Evolutionary conservation across 1,140 invertebrate genomes (phyloP), one percentile per base, ranked within the genome.

Genomic region (Tetramorium parvispinum): DNA sequence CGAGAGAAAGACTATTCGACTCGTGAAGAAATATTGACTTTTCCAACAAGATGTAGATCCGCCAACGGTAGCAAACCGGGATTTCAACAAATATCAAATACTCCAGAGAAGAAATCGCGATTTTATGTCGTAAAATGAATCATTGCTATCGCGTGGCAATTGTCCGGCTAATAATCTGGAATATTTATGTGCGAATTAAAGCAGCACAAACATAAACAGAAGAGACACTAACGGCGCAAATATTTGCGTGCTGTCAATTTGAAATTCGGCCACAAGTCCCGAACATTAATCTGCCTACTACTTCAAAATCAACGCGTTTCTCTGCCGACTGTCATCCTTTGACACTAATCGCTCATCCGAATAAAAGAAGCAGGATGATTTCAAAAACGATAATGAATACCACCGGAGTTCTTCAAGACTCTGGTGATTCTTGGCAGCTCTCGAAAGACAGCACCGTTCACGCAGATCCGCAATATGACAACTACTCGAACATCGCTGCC

Each of bases 401-500:
- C 24, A 73, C 66, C 27, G 8, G 0, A 7, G 0, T 18, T 13
- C 63, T 68, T 11, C 46, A 53, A 3, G 40, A 27, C 24, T 4
- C 32, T 3, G n/a, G 8, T 7, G 55, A 77, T 5, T 18, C 21
- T 2, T 61, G 73, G 73, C 32, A 16, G 10, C 4, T 46, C 77
- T 7, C 24, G 27, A 66, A 16, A 32, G 13, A 4, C 8, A n/a
- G 1, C 1, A 18, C 66, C 11, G 65, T 40, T 5, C 5, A 71
- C 59, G 8, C 11, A 4, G 59, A 65, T 61, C 46, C 16, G 59
- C 13, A 0, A 27, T 18, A 71, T 37, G 89, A 92, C 61, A 93
- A 95, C 68, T 95, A 95, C 70, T 83, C 87, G 13, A 85, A 8
- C 18, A 32, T 75, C 0, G 85, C 77, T 0, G 85, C 88, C 37